phyloP scores from a whole-genome alignment of 2,797 vertebrate species.

The Falco biarmicus region DNA sequence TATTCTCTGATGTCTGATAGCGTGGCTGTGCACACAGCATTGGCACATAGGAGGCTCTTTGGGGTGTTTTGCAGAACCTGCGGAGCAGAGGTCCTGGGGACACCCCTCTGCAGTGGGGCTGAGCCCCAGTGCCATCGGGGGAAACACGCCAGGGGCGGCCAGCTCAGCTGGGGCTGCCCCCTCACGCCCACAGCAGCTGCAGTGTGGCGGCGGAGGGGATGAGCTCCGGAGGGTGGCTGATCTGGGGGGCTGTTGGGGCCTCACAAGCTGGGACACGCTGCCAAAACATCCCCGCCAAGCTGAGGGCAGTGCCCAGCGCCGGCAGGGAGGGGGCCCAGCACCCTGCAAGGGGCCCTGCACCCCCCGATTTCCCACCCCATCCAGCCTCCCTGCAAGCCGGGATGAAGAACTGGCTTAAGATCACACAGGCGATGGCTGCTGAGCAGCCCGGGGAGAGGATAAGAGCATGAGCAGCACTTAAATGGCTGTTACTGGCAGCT shows the following conservation, averaged over 20 bases:
- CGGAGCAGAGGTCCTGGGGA: not conserved
- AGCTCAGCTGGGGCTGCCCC: not conserved
- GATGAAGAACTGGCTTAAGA: not conserved
- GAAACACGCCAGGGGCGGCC: not conserved
- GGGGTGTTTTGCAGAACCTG: too few relatives aligned
- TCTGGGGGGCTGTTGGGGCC: not conserved
- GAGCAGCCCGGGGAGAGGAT: not conserved
- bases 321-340: not conserved
- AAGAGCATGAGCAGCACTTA: not conserved
- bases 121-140: not conserved
- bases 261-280: too few relatives aligned
- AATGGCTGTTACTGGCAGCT: not conserved
- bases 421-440: not conserved
- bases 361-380: not conserved
- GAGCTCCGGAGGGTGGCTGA: not conserved
- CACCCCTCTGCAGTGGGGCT: not conserved
- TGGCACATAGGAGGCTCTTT: fast-evolving
- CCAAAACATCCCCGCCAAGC: not conserved
- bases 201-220: not conserved
- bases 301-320: not conserved
- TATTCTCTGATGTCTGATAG: not conserved
- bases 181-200: not conserved
- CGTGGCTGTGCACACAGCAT: not conserved
- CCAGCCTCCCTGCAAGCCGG: not conserved
- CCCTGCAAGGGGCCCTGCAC: too few relatives aligned